Conservation (phyloP, 2,113 vertebrate species). For the Sceloporus undulatus region DNA sequence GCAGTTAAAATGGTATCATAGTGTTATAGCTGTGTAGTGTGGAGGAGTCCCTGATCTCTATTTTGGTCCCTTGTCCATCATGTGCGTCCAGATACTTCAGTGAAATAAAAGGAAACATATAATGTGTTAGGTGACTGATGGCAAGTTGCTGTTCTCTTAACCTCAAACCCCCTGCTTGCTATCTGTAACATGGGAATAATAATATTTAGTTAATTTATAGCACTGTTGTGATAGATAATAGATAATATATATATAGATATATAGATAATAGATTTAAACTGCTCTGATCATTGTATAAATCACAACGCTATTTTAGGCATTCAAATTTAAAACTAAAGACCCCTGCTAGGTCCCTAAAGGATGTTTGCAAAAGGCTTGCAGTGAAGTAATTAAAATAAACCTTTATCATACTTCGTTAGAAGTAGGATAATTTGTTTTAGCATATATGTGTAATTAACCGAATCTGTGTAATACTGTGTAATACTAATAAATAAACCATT, state of each 20-base stretch:
- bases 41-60: too few relatives aligned
- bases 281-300: neutral
- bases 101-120: too few relatives aligned
- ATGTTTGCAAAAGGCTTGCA: neutral
- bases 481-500: neutral
- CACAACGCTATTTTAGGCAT: neutral
- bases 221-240: neutral
- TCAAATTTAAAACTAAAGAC: neutral
- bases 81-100: too few relatives aligned
- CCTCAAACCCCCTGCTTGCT: neutral
- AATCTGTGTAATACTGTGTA: neutral
- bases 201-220: neutral
- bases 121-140: neutral
- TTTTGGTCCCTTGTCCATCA: too few relatives aligned
- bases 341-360: neutral
- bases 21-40: too few relatives aligned
- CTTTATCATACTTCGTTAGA: neutral
- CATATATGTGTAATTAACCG: neutral
- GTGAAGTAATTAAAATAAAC: neutral
- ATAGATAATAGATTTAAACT: neutral
- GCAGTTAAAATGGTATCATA: too few relatives aligned
- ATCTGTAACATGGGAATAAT: neutral
- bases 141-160: neutral
- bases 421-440: neutral
- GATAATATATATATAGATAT: neutral